Evolutionary conservation across 2,113 vertebrate genomes (phyloP), one percentile per base, ranked within the genome.

Genomic region (Silurus glanis): DNA sequence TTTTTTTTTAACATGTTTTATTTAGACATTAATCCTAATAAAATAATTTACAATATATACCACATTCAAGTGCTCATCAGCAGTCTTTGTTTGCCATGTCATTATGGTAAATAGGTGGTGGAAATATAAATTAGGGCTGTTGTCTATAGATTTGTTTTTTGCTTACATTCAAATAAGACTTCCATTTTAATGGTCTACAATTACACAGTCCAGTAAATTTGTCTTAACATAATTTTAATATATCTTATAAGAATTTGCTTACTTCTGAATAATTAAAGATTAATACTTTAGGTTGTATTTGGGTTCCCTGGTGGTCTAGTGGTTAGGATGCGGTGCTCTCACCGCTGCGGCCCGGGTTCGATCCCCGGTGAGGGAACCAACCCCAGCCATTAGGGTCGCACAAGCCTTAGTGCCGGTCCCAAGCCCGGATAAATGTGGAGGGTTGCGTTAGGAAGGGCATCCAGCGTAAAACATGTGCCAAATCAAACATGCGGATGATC

Each of bases 1-100:
- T 16, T 78, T 61, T 82, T 94, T 62, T 23, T 61, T 12, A 25
- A 8, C 8, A 45, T 3, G 19, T 47, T 72, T 21, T 47, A 45
- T 19, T 19, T 47, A 19, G 37, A 19, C n/a, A 47, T 5, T 37
- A 69, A 28, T 37, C 13, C 10, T 14, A 69, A 14, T 3, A 69
- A 13, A 16, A 16, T 9, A 66, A 14, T 37, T 2, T 37, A 67
- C 25, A 28, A 6, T 67, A 16, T 67, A 67, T 28, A 37, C 66
- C 6, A 67, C 5, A 5, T 69, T 37, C 14, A 37, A 2, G 14
- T 45, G 7, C 16, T 47, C 6, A 45, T 71, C 28, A 17, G 13
- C 1, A 7, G 37, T 71, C 6, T 45, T 17, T 37, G 25, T 79
- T 79, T 25, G 53, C 25, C 14, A 17, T 79, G 28, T 56, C 51